phyloP scores from a whole-genome alignment of 1,140 invertebrate species.

The Tachypleus tridentatus region DNA sequence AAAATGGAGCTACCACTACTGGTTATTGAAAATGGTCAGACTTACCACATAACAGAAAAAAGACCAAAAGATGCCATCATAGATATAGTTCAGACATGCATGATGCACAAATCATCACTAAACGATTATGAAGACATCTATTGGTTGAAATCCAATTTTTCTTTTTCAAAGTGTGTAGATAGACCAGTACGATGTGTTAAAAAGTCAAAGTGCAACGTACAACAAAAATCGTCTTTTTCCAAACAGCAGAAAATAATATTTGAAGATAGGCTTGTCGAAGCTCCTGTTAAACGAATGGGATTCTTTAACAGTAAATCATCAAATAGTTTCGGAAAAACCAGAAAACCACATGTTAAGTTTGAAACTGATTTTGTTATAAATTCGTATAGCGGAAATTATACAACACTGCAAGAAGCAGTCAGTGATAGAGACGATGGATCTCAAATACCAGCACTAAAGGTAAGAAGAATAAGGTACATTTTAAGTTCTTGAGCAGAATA shows the following conservation, averaged over 20 bases:
- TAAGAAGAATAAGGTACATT: constrained; percentile 1
- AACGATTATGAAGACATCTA: constrained; percentile 32
- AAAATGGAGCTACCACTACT: constrained; percentile 42
- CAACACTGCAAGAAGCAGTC: constrained; percentile 49
- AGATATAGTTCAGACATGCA: constrained; percentile 49
- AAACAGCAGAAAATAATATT: constrained; percentile 53
- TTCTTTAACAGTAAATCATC: not conserved
- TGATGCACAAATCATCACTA: constrained; percentile 38
- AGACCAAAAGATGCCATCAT: constrained; percentile 54
- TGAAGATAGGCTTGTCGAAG: constrained; percentile 32
- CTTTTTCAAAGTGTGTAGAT: constrained; percentile 26
- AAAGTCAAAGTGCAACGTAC: constrained; percentile 41
- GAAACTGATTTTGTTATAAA: constrained; percentile 39
- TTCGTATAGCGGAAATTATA: constrained; percentile 63
- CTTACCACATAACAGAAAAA: constrained; percentile 50
- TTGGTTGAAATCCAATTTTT: too few relatives aligned
- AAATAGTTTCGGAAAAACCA: not conserved
- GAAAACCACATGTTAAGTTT: constrained; percentile 41
- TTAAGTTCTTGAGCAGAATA: not conserved
- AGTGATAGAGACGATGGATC: constrained; percentile 3
- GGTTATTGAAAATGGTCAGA: constrained; percentile 54
- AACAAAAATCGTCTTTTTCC: constrained; percentile 29
- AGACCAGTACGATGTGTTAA: constrained; percentile 35
- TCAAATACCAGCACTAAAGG: not conserved
- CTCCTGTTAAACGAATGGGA: not conserved